Percentiles rank a stretch among this genome's conserved stretches.
Conservation (phyloP, 2,888 invertebrate genomes). For the Matsumyia berberina region DNA sequence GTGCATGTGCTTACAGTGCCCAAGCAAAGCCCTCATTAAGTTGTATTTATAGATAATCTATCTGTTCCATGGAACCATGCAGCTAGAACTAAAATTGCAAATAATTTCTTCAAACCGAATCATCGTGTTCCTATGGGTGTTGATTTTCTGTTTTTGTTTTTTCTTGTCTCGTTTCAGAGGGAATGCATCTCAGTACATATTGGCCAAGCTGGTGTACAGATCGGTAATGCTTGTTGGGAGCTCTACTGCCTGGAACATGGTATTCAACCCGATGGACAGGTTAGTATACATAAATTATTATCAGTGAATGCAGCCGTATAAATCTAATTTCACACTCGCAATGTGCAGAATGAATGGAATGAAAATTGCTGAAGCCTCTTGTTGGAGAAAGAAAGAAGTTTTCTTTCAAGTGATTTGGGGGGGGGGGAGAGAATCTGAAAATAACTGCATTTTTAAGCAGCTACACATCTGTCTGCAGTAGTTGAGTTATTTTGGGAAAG, state of each 20-base stretch:
- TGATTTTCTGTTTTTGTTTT: slow-evolving; percentile 53
- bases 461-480: not conserved
- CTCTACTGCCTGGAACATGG: slow-evolving; percentile 93
- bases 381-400: not conserved
- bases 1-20: slow-evolving; percentile 18
- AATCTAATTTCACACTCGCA: slow-evolving; percentile 44
- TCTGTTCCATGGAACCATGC: slow-evolving; percentile 64
- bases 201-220: slow-evolving; percentile 94
- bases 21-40: slow-evolving; percentile 68
- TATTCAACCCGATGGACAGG: slow-evolving; percentile 92
- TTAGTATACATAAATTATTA: slow-evolving; percentile 62
- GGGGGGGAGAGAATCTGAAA: not conserved
- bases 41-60: slow-evolving; percentile 73
- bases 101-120: slow-evolving; percentile 63
- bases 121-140: slow-evolving; percentile 52
- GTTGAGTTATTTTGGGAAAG: not conserved
- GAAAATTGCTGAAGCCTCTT: not conserved
- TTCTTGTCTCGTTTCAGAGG: slow-evolving; percentile 86
- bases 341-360: not conserved
- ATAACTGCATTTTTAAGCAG: not conserved
- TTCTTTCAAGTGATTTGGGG: slow-evolving; percentile 13
- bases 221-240: slow-evolving; percentile 95
- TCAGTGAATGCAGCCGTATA: slow-evolving; percentile 17
- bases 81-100: slow-evolving; percentile 72
- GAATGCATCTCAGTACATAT: slow-evolving; percentile 95